Base-by-base conservation (phyloP, 1,140 invertebrate genomes). In the Lasioglossum baleicum region DNA sequence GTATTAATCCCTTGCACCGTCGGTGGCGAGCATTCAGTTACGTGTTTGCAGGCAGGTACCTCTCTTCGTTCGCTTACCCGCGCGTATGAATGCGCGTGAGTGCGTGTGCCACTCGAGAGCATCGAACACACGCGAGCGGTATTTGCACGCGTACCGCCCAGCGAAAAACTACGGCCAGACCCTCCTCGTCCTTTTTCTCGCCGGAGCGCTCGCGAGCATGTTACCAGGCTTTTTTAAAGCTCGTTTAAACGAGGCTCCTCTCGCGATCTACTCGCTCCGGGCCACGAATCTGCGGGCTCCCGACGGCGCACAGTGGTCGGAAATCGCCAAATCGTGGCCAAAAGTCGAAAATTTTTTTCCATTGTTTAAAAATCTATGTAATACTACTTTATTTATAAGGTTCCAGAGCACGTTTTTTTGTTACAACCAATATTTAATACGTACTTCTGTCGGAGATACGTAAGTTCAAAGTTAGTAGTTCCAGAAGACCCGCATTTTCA, bases 161-260 rank as follows among this genome's bases (percentile, higher is more conserved):
- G 31, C 74, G 51, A 40, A 60, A 56, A 67, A 75, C 76, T 83
- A 81, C 80, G 35, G 78, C 78, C 84, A 56, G 48, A 53, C 63
- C 22, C 51, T 53, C 7, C 15, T 53, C 51, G 15, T 0, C 17
- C 35, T 68, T 69, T 79, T 73, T 75, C 71, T 48, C 44, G 13
- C 13, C 44, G 44, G 13, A 13, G 44, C 10, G 35, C 42, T 35
- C 51, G 51, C 51, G 51, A 2, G 17, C 63, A 83, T 77, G 80
- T 87, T 87, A 77, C 83, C 83, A 77, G 69, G 77, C 75, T 88
- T 78, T 51, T 70, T 86, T 64, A 70, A 87, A 87, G 81, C 82
- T 88, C 81, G 82, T 88, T 88, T 88, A 83, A 84, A 83, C 85
- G 80, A 87, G 85, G 83, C 51, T 79, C 42, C 53, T 65, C 48